Evolutionary conservation across 2,888 invertebrate species (phyloP).

Genomic region (Aphidius colemani): DNA sequence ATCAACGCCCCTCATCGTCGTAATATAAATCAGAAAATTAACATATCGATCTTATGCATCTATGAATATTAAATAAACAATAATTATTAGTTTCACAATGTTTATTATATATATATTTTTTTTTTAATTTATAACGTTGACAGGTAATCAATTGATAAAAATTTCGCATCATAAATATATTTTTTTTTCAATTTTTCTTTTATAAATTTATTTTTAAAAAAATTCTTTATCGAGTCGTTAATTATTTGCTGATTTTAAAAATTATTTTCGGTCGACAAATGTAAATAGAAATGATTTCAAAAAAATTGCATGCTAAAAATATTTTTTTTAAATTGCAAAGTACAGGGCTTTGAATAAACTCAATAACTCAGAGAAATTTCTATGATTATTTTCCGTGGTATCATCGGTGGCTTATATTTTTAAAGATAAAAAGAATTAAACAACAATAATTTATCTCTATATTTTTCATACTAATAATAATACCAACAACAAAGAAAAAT

Average conservation of each 20-base stretch:
- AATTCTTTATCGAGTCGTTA: no score
- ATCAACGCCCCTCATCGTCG: constrained; percentile 12
- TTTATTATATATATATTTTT: neutral
- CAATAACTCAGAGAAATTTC: constrained; percentile 17
- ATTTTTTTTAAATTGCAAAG: neutral
- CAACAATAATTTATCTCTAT: no score
- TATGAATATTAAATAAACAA: constrained; percentile 32
- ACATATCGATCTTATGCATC: constrained; percentile 28
- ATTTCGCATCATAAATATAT: neutral
- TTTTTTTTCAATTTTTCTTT: constrained; percentile 1
- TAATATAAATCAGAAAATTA: constrained; percentile 34
- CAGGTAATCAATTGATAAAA: constrained; percentile 17
- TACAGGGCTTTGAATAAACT: constrained; percentile 17
- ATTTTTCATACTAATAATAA: no score
- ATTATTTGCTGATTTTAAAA: no score
- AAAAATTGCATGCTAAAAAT: no score
- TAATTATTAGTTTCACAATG: constrained; percentile 26
- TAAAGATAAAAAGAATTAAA: no score
- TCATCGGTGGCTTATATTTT: neutral
- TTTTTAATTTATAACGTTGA: constrained; percentile 16
- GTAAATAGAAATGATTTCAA: no score
- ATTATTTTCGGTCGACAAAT: no score
- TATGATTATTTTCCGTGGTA: constrained; percentile 26
- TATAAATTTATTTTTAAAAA: no score
- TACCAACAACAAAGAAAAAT: no score